Percentiles rank a stretch among this genome's conserved stretches.
Conservation (phyloP, 2,888 invertebrate genomes). For the Eupeodes luniger region DNA sequence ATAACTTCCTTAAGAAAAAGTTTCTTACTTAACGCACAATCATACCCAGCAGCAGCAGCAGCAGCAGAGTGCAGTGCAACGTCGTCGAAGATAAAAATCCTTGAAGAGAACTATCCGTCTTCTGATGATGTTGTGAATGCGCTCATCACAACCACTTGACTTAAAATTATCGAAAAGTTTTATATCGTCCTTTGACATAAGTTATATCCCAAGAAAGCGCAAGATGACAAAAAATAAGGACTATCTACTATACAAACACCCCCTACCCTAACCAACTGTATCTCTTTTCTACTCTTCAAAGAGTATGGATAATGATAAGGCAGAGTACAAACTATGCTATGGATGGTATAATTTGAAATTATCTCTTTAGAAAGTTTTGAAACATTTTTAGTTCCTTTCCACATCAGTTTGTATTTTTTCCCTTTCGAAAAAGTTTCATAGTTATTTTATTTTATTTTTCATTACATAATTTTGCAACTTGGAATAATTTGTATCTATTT, state of each 20-base stretch:
- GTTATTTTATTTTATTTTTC: not conserved
- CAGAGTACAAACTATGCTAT: not conserved
- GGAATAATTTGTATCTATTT: not conserved
- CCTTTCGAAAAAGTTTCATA: not conserved
- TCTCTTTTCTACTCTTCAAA: not conserved
- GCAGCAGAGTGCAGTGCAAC: conserved; percentile 9
- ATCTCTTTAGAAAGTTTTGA: conserved; percentile 3
- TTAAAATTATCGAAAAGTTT: conserved; percentile 67
- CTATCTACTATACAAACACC: not conserved
- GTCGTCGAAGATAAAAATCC: conserved; percentile 21
- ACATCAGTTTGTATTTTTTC: conserved; percentile 1
- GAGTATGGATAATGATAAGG: conserved; percentile 54
- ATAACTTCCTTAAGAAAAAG: conserved; percentile 1
- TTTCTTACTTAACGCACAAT: not conserved
- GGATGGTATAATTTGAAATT: conserved; percentile 52
- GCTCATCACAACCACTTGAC: conserved; percentile 33
- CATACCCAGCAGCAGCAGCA: too few species aligned
- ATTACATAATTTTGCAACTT: not conserved
- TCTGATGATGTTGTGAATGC: not conserved
- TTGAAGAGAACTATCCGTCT: conserved; percentile 30
- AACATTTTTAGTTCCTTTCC: conserved; percentile 45
- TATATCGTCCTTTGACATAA: conserved; percentile 69
- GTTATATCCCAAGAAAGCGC: conserved; percentile 34
- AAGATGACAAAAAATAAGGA: not conserved
- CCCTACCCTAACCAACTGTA: too few species aligned